Conservation (phyloP, 2,888 invertebrate species). For the Lithophane ornitopus region DNA sequence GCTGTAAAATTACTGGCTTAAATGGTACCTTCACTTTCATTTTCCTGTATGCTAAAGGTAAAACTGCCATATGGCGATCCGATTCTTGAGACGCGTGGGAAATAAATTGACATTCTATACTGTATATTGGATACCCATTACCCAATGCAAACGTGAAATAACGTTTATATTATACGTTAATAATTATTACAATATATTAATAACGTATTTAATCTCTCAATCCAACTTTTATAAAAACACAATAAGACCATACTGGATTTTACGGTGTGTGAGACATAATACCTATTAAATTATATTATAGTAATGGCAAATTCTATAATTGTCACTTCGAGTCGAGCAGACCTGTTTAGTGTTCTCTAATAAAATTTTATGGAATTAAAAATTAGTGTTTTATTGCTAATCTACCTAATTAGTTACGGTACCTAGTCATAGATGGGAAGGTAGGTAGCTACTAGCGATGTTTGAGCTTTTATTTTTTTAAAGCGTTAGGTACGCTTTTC, state of each 20-base stretch:
- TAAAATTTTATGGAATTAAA: constrained; percentile 33
- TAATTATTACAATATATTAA: too few relatives aligned
- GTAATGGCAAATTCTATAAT: constrained; percentile 8
- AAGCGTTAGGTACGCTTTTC: too few relatives aligned
- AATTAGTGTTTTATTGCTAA: constrained; percentile 19
- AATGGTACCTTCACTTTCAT: constrained; percentile 50
- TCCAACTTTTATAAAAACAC: too few relatives aligned
- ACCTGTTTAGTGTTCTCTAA: constrained; percentile 1
- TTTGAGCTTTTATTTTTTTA: background rate
- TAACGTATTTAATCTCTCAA: too few relatives aligned
- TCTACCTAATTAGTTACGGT: constrained; percentile 11
- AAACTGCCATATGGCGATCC: constrained; percentile 3
- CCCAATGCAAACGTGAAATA: background rate
- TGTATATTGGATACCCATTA: background rate
- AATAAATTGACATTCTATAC: background rate
- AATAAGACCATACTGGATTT: background rate
- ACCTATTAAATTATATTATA: background rate
- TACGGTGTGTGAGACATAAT: constrained; percentile 17
- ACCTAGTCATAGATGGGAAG: background rate
- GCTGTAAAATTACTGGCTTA: constrained; percentile 36
- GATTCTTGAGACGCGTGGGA: constrained; percentile 13
- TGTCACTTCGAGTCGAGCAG: constrained; percentile 2
- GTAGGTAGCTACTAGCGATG: too few relatives aligned
- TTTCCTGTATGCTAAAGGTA: constrained; percentile 14
- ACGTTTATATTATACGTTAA: background rate